These are phyloP conservation scores for Merops nubicus DNA, from an alignment of 2,113 vertebrate genomes.

Conservation along the genomic window DNA sequence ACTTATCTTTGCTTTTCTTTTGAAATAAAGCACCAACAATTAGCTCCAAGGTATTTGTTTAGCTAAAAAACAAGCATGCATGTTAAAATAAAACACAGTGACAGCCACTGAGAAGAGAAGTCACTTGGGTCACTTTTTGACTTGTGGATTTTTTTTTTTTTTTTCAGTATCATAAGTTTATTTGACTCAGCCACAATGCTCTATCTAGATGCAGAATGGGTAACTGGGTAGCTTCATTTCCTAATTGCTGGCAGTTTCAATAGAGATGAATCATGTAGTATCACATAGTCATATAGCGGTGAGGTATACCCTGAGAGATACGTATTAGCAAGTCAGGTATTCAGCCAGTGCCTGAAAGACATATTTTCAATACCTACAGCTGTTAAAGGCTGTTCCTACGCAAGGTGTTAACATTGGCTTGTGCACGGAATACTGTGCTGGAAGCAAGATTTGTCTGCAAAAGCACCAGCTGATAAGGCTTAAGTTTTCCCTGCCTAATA, in stretches of 20 bases:
- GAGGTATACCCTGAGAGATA: background rate
- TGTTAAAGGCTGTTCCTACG: background rate
- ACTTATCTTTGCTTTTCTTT: conserved; percentile 49
- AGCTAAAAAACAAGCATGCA: conserved; percentile 29
- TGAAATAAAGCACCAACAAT: conserved; percentile 58
- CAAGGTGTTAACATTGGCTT: conserved; percentile 23
- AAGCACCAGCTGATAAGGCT: conserved; percentile 2
- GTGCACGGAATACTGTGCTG: background rate
- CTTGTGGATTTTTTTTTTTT: background rate
- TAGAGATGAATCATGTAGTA: background rate
- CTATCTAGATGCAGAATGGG: background rate
- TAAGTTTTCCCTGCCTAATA: background rate
- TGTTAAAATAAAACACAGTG: conserved; percentile 51
- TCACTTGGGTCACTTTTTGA: conserved; percentile 30
- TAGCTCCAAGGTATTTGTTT: conserved; percentile 51
- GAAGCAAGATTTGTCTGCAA: conserved; percentile 30
- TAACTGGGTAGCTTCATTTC: background rate
- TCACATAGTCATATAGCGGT: background rate
- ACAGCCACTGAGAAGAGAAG: conserved; percentile 70
- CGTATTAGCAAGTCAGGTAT: background rate
- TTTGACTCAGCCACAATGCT: conserved; percentile 34
- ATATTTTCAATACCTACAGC: background rate
- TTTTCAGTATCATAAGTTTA: conserved; percentile 1
- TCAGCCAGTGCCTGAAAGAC: background rate
- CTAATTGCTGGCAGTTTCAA: conserved; percentile 25